Percentiles rank a stretch among this genome's conserved stretches.
Evolutionary conservation across 2,113 vertebrate genomes (phyloP).

Genomic region (Arothron firmamentum): DNA sequence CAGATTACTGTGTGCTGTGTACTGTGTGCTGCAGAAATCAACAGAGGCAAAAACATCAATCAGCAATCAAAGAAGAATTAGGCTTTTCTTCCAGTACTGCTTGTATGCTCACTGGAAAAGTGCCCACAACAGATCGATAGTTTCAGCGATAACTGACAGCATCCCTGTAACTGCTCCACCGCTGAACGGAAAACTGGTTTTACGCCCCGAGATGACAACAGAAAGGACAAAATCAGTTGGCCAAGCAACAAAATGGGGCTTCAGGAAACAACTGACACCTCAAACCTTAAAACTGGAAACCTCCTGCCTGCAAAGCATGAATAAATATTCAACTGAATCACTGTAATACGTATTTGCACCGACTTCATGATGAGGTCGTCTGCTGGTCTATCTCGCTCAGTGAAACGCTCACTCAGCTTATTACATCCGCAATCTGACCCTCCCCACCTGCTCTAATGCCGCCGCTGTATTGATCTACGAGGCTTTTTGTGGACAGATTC

Average conservation of each 20-base stretch:
- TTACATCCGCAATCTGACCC: slow-evolving; percentile 34
- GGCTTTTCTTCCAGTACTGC: not conserved
- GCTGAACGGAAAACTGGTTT: slow-evolving; percentile 1
- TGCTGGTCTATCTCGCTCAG: not conserved
- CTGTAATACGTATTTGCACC: too few species aligned
- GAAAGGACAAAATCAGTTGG: not conserved
- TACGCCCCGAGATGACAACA: not conserved
- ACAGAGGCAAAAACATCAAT: too few species aligned
- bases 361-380: not conserved
- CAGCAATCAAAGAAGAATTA: not conserved
- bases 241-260: too few species aligned
- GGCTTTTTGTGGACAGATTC: slow-evolving; percentile 49
- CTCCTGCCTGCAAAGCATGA: too few species aligned
- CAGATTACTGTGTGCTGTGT: too few species aligned
- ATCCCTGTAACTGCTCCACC: not conserved
- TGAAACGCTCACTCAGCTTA: slow-evolving; percentile 34
- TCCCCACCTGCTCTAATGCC: slow-evolving; percentile 29
- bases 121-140: slow-evolving; percentile 1
- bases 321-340: too few species aligned
- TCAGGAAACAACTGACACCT: too few species aligned
- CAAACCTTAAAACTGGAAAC: too few species aligned
- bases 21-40: too few species aligned
- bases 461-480: slow-evolving; percentile 37
- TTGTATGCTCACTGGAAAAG: not conserved
- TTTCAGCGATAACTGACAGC: not conserved